These are phyloP conservation scores for Chaetodon trifascialis DNA, from an alignment of 2,113 vertebrate genomes.

Conservation along the genomic window DNA sequence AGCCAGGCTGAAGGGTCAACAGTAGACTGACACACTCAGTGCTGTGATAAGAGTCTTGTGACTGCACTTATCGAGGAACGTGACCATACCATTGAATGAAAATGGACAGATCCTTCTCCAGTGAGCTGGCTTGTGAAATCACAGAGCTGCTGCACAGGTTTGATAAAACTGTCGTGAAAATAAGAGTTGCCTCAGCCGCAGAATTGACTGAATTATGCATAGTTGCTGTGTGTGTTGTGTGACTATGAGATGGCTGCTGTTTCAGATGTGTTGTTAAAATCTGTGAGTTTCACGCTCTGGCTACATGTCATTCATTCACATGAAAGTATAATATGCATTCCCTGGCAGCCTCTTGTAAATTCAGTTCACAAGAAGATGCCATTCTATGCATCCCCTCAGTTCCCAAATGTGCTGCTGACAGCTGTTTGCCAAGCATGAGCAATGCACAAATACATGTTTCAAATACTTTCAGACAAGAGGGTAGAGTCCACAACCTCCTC, in stretches of 20 bases:
- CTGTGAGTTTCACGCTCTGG: not conserved
- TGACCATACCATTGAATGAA: slow-evolving; percentile 54
- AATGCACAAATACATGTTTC: not conserved
- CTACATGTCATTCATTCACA: not conserved
- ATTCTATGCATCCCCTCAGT: not conserved
- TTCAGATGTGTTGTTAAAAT: not conserved
- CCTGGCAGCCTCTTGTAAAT: not conserved
- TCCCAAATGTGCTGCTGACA: slow-evolving; percentile 9
- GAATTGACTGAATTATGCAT: not conserved
- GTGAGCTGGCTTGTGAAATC: slow-evolving; percentile 38
- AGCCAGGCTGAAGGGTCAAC: slow-evolving; percentile 13
- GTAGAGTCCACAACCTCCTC: not conserved
- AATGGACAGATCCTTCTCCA: slow-evolving; percentile 29
- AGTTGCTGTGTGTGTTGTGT: not conserved
- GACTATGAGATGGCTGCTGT: not conserved
- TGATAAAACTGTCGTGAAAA: slow-evolving; percentile 13
- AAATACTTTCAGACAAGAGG: slow-evolving; percentile 9
- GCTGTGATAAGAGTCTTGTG: slow-evolving; percentile 62
- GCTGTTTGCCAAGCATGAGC: slow-evolving; percentile 11
- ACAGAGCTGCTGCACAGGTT: not conserved
- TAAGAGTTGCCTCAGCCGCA: not conserved
- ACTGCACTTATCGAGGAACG: slow-evolving; percentile 58
- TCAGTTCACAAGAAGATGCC: not conserved
- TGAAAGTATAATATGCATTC: slow-evolving; percentile 6
- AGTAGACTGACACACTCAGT: slow-evolving; percentile 5